A percentile compares a stretch with the other conserved stretches of the same genome.
These are phyloP conservation scores for Euura lappo DNA, from an alignment of 1,140 invertebrate species.

Conservation along the genomic window DNA sequence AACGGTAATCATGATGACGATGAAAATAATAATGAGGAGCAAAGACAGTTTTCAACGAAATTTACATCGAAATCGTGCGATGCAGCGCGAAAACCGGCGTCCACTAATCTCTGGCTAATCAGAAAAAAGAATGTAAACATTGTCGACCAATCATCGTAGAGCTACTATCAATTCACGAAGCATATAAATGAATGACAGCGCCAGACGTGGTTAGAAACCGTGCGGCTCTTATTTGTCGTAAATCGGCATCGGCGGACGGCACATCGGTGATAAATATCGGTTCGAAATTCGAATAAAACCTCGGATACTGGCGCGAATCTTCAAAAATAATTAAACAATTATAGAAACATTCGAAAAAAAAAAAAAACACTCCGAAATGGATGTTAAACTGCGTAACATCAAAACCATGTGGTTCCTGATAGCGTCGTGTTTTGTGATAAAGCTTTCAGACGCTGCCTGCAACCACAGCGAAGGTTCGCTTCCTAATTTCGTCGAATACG, in stretches of 20 bases:
- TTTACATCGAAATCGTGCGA: no score
- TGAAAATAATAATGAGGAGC: no score
- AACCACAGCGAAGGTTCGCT: neutral
- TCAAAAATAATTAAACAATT: no score
- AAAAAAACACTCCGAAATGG: no score
- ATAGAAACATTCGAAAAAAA: no score
- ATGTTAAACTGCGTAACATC: no score
- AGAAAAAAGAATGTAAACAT: neutral
- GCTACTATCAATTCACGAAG: neutral
- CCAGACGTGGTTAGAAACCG: neutral
- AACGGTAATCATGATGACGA: no score
- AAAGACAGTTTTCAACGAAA: no score
- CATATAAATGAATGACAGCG: constrained; percentile 2
- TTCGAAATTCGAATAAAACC: no score
- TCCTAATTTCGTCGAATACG: neutral
- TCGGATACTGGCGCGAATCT: no score
- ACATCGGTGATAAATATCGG: neutral
- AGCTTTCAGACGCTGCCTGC: neutral
- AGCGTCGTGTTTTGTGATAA: neutral
- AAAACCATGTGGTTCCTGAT: no score
- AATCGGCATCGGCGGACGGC: neutral
- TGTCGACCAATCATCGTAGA: neutral
- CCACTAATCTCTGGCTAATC: neutral
- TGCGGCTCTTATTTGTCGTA: neutral
- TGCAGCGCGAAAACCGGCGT: no score